These are phyloP conservation scores for Herpetotheres cachinnans DNA, from an alignment of 2,113 vertebrate genomes.

Conservation along the genomic window DNA sequence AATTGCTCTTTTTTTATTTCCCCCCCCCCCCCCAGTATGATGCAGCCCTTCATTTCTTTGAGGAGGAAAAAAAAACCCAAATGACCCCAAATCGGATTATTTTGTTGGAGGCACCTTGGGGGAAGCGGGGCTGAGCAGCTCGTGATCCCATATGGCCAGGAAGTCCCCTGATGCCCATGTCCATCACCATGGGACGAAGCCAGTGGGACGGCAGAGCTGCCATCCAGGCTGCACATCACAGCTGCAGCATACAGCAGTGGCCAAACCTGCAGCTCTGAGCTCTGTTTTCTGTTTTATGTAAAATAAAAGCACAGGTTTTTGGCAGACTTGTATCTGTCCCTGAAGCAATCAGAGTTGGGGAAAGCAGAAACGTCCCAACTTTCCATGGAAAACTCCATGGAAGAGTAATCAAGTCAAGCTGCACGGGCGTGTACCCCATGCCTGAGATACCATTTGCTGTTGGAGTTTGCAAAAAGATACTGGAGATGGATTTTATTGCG, in stretches of 20 bases:
- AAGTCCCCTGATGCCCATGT: neutral
- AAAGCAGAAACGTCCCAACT: neutral
- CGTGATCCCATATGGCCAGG: accelerated
- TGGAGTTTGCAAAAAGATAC: neutral
- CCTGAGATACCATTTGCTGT: accelerated
- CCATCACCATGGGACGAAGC: neutral
- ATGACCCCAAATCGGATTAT: neutral
- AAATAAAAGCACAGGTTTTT: accelerated
- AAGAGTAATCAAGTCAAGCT: neutral
- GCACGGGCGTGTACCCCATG: accelerated
- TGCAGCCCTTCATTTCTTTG: neutral
- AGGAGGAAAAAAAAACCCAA: neutral
- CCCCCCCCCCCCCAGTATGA: accelerated
- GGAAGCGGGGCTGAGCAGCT: neutral
- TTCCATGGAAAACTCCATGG: neutral
- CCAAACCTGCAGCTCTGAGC: neutral
- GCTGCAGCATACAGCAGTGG: accelerated
- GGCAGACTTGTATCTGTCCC: no score
- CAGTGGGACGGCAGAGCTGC: neutral
- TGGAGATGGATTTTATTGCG: neutral
- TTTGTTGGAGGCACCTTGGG: neutral
- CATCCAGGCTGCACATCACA: neutral
- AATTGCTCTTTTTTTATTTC: neutral
- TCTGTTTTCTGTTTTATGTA: neutral
- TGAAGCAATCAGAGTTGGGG: neutral